Evolutionary conservation across 1,140 invertebrate genomes (phyloP), one percentile per base, ranked within the genome.

Genomic region (Megathymus violae): DNA sequence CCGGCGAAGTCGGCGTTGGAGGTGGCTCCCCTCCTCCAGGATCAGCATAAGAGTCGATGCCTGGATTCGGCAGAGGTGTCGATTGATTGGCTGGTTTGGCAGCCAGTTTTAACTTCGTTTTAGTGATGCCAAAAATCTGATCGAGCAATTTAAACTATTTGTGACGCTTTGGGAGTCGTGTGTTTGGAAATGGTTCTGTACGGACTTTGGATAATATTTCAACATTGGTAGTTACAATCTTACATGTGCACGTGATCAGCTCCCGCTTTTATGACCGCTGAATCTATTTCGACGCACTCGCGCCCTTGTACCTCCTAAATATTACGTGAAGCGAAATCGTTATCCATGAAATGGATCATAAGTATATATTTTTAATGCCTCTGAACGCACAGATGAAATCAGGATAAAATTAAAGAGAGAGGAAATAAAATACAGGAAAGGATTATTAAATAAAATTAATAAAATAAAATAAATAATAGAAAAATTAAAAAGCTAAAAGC

Each of bases 401-500:
- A 48, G 66, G 71, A 73, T 47, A 59, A 67, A 74, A 73, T 70
- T 69, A 78, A 76, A 72, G 74, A 60, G 48, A 76, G 72, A 77
- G 76, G 80, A 80, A 62, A 75, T 76, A 76, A 76, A 69, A 71
- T 81, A 76, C 51, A 77, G 80, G 78, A 76, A 59, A 79, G 80
- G 80, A 80, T 67, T 70, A 75, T 62, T 67, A 82, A 76, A 64
- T 70, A 74, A 72, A 79, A 69, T 72, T 75, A 76, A 73, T 67
- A 72, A 80, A 71, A 79, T 71, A 77, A 85, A 80, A 64, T 72
- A 74, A 80, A 76, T 71, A 78, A 71, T 75, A 83, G 80, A 75
- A 80, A 80, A 77, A 76, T 78, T 80, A 88, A 88, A 58, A 90
- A 90, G 86, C 85, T 76, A 70, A 79, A 90, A 89, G 88, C 88